phyloP scores from a whole-genome alignment of 2,888 invertebrate species.

The Osmoderma eremita region DNA sequence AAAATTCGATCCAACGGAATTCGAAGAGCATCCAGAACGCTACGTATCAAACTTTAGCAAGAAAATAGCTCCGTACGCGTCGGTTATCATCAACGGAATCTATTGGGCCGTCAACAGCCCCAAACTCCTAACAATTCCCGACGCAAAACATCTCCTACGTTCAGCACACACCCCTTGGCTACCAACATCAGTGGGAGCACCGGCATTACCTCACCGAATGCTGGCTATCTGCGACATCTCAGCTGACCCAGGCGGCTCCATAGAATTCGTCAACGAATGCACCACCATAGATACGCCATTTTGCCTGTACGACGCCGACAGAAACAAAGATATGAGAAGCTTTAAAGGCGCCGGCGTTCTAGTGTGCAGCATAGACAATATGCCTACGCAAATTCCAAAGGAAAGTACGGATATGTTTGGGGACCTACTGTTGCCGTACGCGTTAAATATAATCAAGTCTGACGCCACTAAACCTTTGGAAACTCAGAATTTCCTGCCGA shows the following conservation, averaged over 20 bases:
- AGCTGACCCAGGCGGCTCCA: conserved; percentile 92
- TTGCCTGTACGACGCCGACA: conserved; percentile 98
- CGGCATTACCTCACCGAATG: conserved; percentile 89
- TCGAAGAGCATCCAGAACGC: conserved; percentile 90
- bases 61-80: conserved; percentile 97
- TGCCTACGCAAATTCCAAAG: conserved; percentile 98
- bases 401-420: conserved; percentile 99
- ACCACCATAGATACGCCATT: conserved; percentile 99
- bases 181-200: conserved; percentile 87
- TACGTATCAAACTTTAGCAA: conserved; percentile 97
- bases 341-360: conserved; percentile 97
- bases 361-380: conserved; percentile 99
- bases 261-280: conserved; percentile 98
- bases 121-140: conserved; percentile 94
- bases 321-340: conserved; percentile 95
- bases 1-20: conserved; percentile 87
- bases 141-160: conserved; percentile 92
- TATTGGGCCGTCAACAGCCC: conserved; percentile 99
- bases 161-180: conserved; percentile 94
- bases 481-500: conserved; percentile 78
- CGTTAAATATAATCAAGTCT: conserved; percentile 86
- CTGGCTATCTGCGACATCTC: conserved; percentile 98
- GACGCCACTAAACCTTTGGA: conserved; percentile 83
- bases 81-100: conserved; percentile 96
- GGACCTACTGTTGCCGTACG: conserved; percentile 87